Evolutionary conservation across 2,113 vertebrate species (phyloP), one percentile per base, ranked within the genome.

Genomic region (Myiopsitta monachus): DNA sequence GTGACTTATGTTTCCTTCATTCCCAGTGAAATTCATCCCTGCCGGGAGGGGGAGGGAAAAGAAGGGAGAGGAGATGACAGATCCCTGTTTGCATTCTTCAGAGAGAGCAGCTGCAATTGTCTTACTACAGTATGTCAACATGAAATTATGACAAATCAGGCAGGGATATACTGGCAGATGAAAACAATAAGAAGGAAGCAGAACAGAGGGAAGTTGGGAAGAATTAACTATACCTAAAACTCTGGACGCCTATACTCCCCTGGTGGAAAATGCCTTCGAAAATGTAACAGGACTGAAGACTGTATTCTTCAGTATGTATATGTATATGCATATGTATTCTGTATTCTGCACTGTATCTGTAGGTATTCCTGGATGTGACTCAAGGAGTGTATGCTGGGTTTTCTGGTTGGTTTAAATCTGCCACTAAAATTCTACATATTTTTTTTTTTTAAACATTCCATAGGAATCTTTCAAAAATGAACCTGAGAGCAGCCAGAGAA

Each of bases 71-170:
- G 57, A 78, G 76, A 83, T 94, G 90, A 92, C 90, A 91, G 90
- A 96, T 93, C 85, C 73, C 87, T 87, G 86, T 96, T 97, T 88
- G 82, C 91, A 87, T 97, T 97, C 95, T 93, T 97, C 57, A 80
- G 76, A 90, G 86, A 79, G 79, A 97, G 92, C 96, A 97, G 94
- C 96, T 97, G 96, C 91, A 94, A 88, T 89, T 94, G 90, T 95
- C 96, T 94, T 87, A 78, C 80, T 96, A 70, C 81, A 94, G 85
- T 87, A 95, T 92, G 92, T 97, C 96, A 97, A 95, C 94, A 95
- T 78, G 79, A 94, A 94, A 94, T 88, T 82, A 84, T 92, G 96
- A 91, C 87, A 96, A 90, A 94, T 76, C 83, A 79, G 77, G 81
- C 88, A 12, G n/a, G 70, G 87, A 88, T 90, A 79, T 92, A 76